A percentile compares a stretch with the other conserved stretches of the same genome.
Conservation (phyloP, 2,113 vertebrate species). For the Gopherus flavomarginatus region DNA sequence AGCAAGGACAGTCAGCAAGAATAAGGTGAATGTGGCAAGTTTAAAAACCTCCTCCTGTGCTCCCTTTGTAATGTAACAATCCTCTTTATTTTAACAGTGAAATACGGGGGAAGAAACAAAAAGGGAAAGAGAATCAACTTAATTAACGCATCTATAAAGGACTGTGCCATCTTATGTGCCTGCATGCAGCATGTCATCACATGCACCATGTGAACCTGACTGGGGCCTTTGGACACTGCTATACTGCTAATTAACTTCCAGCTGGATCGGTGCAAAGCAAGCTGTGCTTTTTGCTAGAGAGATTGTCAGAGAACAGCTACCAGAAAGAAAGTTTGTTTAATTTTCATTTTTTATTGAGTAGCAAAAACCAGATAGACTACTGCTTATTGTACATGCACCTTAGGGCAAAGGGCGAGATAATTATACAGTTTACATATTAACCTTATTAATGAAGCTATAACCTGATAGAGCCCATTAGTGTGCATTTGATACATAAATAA, state of each 20-base stretch:
- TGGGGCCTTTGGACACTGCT: neutral
- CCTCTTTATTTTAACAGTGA: neutral
- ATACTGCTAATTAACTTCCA: neutral
- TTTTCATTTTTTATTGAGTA: neutral
- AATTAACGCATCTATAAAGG: neutral
- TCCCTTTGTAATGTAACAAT: neutral
- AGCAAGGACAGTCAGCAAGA: neutral
- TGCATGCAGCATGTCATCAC: neutral
- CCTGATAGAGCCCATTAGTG: neutral
- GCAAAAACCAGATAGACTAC: rapidly evolving
- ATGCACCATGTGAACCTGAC: neutral
- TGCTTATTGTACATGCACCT: rapidly evolving
- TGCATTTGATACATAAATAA: neutral
- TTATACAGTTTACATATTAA: neutral
- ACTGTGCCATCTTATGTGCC: neutral
- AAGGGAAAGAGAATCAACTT: neutral
- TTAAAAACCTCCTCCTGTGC: neutral
- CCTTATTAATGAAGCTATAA: neutral
- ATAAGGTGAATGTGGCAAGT: neutral
- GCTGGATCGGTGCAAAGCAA: neutral
- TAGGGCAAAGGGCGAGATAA: neutral
- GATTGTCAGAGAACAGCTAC: neutral
- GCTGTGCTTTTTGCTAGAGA: neutral
- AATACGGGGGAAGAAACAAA: neutral
- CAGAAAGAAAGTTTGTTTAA: neutral